Evolutionary conservation across 2,113 vertebrate genomes (phyloP).

Genomic region (Notarius quadriscutis): DNA sequence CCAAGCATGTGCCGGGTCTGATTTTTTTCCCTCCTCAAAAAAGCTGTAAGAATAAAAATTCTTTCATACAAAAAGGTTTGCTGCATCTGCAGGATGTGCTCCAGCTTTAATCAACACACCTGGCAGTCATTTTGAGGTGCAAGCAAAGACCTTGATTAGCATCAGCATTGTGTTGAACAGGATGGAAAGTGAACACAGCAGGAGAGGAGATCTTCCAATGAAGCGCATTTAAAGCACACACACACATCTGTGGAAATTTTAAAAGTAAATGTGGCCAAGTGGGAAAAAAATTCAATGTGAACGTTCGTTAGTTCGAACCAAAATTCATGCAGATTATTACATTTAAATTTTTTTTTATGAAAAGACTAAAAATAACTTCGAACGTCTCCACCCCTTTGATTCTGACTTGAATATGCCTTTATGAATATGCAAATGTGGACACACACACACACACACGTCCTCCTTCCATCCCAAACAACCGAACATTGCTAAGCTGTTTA

Average conservation of each 20-base stretch:
- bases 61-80: not conserved
- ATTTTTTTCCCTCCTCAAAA: not conserved
- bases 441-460: not conserved
- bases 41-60: not conserved
- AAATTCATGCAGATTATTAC: not conserved
- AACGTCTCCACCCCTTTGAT: not conserved
- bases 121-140: slow-evolving; percentile 17
- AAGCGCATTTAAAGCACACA: not conserved
- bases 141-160: slow-evolving; percentile 21
- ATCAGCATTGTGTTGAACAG: not conserved
- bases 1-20: not conserved
- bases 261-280: not conserved
- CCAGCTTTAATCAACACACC: slow-evolving; percentile 28
- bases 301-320: not conserved
- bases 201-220: not conserved
- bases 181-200: not conserved
- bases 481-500: not conserved
- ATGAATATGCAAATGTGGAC: not conserved
- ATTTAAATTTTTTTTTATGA: not conserved
- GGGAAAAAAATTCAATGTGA: not conserved
- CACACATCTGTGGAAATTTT: not conserved
- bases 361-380: not conserved
- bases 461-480: not conserved
- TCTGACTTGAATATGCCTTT: not conserved
- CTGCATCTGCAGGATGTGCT: not conserved